phyloP scores from a whole-genome alignment of 2,888 invertebrate species.

The Nymphalis polychloros region DNA sequence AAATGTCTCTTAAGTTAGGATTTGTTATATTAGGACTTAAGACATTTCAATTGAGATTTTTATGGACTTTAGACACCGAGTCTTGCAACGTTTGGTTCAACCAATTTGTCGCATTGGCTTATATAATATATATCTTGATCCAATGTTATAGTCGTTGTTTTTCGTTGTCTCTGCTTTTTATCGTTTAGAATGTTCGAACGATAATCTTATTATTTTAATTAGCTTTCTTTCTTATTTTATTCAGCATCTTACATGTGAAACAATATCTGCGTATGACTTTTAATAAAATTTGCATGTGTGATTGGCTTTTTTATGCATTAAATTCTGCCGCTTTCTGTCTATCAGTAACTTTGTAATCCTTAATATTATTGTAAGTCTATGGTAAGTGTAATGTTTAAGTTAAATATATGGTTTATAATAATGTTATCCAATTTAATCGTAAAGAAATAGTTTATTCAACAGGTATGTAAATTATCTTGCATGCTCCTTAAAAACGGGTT shows the following conservation, averaged over 20 bases:
- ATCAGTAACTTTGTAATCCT: not conserved
- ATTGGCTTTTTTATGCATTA: slow-evolving; percentile 37
- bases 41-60: not conserved
- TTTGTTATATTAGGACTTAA: not conserved
- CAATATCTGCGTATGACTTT: slow-evolving; percentile 4
- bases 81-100: not conserved
- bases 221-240: slow-evolving; percentile 21
- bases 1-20: not conserved
- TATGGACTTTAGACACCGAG: not conserved
- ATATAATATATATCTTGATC: slow-evolving; percentile 15
- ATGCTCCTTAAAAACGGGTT: too few species aligned
- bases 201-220: slow-evolving; percentile 15
- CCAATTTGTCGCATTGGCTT: not conserved
- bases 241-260: slow-evolving; percentile 12
- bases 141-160: slow-evolving; percentile 28
- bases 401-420: not conserved
- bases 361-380: not conserved
- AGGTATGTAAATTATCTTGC: slow-evolving; percentile 1
- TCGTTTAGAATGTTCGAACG: slow-evolving; percentile 18
- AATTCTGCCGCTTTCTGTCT: slow-evolving; percentile 6
- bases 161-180: slow-evolving; percentile 24
- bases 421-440: too few species aligned
- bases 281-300: slow-evolving; percentile 36
- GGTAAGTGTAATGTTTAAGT: not conserved
- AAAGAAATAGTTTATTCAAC: not conserved